These are phyloP conservation scores for Leptinotarsa juncta DNA, from an alignment of 2,888 invertebrate species.

Conservation along the genomic window DNA sequence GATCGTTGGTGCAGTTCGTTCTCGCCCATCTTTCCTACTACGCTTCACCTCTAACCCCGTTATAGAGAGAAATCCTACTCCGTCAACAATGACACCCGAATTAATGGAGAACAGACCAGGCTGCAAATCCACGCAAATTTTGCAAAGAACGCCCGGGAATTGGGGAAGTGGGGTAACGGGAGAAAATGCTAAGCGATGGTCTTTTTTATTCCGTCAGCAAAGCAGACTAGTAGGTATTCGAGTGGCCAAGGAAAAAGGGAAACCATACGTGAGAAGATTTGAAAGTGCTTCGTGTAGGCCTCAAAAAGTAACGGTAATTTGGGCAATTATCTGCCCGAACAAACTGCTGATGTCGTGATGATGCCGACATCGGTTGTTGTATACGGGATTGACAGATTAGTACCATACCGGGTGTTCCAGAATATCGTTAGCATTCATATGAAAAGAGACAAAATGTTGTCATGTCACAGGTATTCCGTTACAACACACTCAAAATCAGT, in stretches of 20 bases:
- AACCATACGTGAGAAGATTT: conserved; percentile 5
- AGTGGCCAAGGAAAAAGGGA: conserved; percentile 7
- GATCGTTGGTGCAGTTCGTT: conserved; percentile 32
- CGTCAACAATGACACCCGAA: conserved; percentile 52
- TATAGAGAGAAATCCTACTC: conserved; percentile 49
- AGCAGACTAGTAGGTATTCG: background rate
- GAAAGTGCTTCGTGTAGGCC: background rate
- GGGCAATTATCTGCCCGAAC: background rate
- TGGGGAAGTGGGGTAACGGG: conserved; percentile 12
- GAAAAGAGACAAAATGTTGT: too few relatives aligned
- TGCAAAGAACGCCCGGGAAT: conserved; percentile 13
- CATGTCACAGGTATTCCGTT: too few relatives aligned
- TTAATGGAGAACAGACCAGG: conserved; percentile 52
- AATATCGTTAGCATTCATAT: too few relatives aligned
- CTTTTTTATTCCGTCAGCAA: conserved; percentile 9
- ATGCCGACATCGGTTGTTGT: background rate
- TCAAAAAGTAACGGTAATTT: background rate
- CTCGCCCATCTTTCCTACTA: conserved; percentile 36
- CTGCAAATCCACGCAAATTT: conserved; percentile 35
- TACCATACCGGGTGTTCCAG: too few relatives aligned
- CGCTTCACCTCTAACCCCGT: conserved; percentile 36
- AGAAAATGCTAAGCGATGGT: conserved; percentile 10
- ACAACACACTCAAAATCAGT: too few relatives aligned
- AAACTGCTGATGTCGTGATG: background rate
- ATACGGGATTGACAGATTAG: background rate